phyloP scores from a whole-genome alignment of 2,888 invertebrate species.

The Lysandra bellargus region DNA sequence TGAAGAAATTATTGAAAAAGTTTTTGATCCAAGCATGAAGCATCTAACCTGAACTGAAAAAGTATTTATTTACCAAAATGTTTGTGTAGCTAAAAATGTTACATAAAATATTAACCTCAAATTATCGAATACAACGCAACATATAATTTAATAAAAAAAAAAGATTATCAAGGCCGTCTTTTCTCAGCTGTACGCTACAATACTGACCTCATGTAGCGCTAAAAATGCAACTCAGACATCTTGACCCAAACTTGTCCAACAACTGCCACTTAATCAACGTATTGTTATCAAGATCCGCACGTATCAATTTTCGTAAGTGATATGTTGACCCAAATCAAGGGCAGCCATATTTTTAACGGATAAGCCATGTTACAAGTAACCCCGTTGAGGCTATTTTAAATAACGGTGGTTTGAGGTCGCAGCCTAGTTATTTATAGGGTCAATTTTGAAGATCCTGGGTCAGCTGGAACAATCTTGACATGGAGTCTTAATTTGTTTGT shows the following conservation, averaged over 20 bases:
- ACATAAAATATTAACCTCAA: no score
- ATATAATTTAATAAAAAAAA: no score
- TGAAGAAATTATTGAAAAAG: no score
- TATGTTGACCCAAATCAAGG: constrained; percentile 36
- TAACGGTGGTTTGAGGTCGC: constrained; percentile 28
- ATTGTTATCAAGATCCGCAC: constrained; percentile 29
- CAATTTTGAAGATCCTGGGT: not conserved
- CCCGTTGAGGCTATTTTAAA: constrained; percentile 29
- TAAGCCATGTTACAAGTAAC: constrained; percentile 21
- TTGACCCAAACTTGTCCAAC: constrained; percentile 16
- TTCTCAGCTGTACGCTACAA: not conserved
- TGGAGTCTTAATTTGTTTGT: no score
- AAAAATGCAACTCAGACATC: constrained; percentile 16
- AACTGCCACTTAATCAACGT: constrained; percentile 18
- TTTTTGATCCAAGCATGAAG: no score
- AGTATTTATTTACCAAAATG: no score
- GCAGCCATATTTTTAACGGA: constrained; percentile 29
- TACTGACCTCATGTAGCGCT: constrained; percentile 3
- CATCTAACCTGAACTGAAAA: no score
- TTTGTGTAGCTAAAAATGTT: no score
- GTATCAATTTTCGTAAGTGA: constrained; percentile 32
- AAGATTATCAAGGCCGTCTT: not conserved
- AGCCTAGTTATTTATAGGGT: constrained; percentile 22
- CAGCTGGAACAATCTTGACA: not conserved
- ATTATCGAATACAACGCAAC: no score